A percentile compares a stretch with the other conserved stretches of the same genome.
Conservation (phyloP, 37 sponge, comb jelly and placozoan species). For the Aphrocallistes beatrix region DNA sequence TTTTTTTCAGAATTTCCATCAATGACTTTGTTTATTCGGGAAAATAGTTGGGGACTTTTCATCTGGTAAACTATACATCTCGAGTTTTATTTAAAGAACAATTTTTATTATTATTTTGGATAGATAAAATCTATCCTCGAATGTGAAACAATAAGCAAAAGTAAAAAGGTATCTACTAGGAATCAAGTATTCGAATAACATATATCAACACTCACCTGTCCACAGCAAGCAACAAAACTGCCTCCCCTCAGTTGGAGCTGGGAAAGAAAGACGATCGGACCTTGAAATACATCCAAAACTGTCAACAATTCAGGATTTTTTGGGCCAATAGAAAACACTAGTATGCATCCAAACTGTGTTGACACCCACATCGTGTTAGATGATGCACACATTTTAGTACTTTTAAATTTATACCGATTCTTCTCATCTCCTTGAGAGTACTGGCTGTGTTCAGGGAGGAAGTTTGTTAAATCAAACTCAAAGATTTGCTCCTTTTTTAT, state of each 20-base stretch:
- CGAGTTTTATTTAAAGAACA: too few relatives aligned
- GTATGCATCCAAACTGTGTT: background rate
- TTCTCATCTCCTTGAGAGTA: background rate
- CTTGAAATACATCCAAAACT: background rate
- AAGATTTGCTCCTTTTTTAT: background rate
- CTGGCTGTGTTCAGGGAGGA: background rate
- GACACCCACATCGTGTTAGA: slow-evolving; percentile 6
- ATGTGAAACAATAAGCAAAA: too few relatives aligned
- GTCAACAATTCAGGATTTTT: background rate
- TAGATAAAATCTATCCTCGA: too few relatives aligned
- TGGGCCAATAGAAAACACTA: background rate
- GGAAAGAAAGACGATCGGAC: background rate
- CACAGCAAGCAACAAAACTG: background rate
- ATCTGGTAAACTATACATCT: too few relatives aligned
- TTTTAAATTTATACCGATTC: background rate
- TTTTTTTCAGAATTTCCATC: too few relatives aligned
- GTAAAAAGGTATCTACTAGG: too few relatives aligned
- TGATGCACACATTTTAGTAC: background rate
- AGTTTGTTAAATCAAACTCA: background rate
- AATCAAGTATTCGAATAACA: too few relatives aligned
- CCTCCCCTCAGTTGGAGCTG: background rate
- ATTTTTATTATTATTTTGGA: too few relatives aligned
- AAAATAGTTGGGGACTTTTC: too few relatives aligned
- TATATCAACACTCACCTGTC: slow-evolving; percentile 6
- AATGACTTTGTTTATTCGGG: too few relatives aligned